A percentile compares a stretch with the other conserved stretches of the same genome.
Conservation (phyloP, 2,113 vertebrate species). For the Pollimyrus isidori region DNA sequence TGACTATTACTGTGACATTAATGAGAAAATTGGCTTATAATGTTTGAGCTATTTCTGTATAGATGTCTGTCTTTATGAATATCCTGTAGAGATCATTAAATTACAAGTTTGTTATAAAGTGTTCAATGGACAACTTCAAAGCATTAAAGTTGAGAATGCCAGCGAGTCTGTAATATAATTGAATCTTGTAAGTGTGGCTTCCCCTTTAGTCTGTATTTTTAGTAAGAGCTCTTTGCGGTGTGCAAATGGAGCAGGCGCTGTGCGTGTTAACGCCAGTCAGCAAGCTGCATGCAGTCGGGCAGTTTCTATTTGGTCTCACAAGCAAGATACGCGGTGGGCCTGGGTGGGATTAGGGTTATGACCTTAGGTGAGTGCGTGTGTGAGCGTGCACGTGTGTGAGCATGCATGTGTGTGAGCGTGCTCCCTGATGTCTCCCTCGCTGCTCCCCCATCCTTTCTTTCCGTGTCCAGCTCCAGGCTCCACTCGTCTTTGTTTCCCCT, state of each 20-base stretch:
- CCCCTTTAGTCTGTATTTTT: neutral
- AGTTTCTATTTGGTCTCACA: too few species aligned
- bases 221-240: neutral
- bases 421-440: neutral
- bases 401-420: neutral
- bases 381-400: neutral
- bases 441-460: constrained; percentile 38
- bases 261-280: neutral
- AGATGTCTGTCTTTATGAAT: neutral
- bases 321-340: neutral
- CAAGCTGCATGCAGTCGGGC: neutral
- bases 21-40: neutral
- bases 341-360: neutral
- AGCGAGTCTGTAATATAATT: neutral
- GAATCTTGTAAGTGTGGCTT: neutral
- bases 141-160: neutral
- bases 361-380: neutral
- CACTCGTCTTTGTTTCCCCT: neutral
- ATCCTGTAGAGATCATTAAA: neutral
- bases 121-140: neutral
- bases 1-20: neutral
- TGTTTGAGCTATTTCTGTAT: neutral
- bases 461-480: constrained; percentile 40
- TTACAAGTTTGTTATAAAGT: neutral
- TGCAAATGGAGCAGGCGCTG: neutral